Base-by-base conservation (phyloP, 2,797 vertebrate species). In the Molossus molossus region DNA sequence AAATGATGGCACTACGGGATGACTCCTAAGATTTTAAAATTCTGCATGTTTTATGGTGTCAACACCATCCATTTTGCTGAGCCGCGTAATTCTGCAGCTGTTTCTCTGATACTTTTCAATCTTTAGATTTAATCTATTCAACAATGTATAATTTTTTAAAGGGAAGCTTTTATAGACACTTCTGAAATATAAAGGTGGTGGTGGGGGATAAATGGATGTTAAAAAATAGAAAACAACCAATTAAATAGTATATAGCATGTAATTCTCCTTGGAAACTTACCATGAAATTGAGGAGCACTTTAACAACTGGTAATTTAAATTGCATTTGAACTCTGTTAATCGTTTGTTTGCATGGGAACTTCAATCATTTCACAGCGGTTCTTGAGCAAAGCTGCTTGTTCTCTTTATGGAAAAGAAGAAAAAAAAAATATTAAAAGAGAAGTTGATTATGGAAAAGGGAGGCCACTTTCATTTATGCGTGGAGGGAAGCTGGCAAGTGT, bases 141-240 rank as follows among this genome's bases (percentile, higher is more conserved):
- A 96, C 92, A 96, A 96, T 95, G 70, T 95, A 80, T 96, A 96
- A 77, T 97, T 96, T 97, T 97, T 97, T 94, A 92, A 97, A 97
- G 86, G 96, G 97, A 98, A 98, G 97, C 97, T 96, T 97, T 97
- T 98, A 97, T 96, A 96, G 97, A 97, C 58, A 91, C 97, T 97
- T 96, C 96, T 98, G 96, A 98, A 98, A 98, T 98, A 97, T 84
- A 93, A 94, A 94, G 14, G 81, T 67, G 64, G 29, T 67, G 97
- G 95, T 95, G 96, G 75, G 75, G 65, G 37, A 97, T 97, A 98
- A 98, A 98, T 98, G 97, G 96, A 97, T 98, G 98, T 98, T 98
- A 98, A 98, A 98, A 98, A 98, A 97, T 98, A 98, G 98, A 98
- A 98, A 98, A 98, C 98, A 98, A 98, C 98, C 98, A 98, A 98